phyloP scores from a whole-genome alignment of 2,113 vertebrate genomes.

The Orientallactaga bullata region DNA sequence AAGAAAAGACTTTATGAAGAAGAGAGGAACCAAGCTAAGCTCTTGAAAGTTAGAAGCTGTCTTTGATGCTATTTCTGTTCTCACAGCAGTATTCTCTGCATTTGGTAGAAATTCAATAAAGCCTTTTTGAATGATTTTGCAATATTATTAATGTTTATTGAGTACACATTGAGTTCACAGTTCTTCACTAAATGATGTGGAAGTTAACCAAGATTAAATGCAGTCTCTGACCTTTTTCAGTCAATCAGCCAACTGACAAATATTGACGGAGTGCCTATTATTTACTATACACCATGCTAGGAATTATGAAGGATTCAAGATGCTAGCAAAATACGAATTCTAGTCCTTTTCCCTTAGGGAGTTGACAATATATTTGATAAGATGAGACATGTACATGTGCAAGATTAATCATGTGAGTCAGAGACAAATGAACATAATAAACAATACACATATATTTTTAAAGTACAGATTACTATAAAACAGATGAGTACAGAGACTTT shows the following conservation, averaged over 20 bases:
- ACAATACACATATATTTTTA: neutral
- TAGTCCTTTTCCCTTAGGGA: conserved; percentile 51
- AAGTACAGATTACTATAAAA: conserved; percentile 44
- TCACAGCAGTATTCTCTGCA: conserved; percentile 41
- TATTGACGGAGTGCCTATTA: conserved; percentile 71
- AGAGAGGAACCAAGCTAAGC: neutral
- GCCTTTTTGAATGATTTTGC: conserved; percentile 68
- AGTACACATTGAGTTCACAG: conserved; percentile 58
- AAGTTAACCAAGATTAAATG: conserved; percentile 65
- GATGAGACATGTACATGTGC: conserved; percentile 56
- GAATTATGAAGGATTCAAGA: conserved; percentile 52
- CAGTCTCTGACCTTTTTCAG: conserved; percentile 71
- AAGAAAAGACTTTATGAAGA: conserved; percentile 26
- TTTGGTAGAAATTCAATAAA: conserved; percentile 46
- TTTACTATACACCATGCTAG: conserved; percentile 44
- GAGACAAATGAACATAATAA: conserved; percentile 55
- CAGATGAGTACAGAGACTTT: conserved; percentile 44
- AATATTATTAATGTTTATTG: conserved; percentile 73
- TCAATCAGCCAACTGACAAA: conserved; percentile 67
- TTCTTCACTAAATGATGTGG: conserved; percentile 66
- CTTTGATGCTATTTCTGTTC: conserved; percentile 53
- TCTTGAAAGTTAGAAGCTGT: conserved; percentile 45
- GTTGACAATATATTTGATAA: conserved; percentile 64
- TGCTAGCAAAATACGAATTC: conserved; percentile 57
- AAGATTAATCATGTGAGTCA: conserved; percentile 47